phyloP scores from a whole-genome alignment of 1,140 invertebrate species.

The Atta cephalotes region DNA sequence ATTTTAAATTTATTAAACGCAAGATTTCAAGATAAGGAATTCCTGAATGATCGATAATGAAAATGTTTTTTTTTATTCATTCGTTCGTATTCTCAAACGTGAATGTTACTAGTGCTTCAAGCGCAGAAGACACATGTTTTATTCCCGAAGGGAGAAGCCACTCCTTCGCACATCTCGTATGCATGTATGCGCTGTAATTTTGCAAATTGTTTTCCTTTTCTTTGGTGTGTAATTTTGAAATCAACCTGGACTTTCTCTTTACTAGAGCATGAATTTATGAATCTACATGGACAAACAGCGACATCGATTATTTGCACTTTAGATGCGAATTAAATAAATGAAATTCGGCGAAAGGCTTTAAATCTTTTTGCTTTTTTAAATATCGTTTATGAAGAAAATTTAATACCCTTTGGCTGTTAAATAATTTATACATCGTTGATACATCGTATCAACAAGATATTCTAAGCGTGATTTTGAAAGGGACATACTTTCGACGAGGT shows the following conservation, averaged over 20 bases:
- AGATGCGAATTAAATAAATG: neutral
- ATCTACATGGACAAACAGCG: neutral
- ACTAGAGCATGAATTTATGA: slow-evolving; percentile 26
- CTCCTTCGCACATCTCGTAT: slow-evolving; percentile 14
- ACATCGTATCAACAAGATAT: neutral
- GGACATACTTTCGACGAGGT: slow-evolving; percentile 5
- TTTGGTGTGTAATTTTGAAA: slow-evolving; percentile 39
- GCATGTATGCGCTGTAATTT: slow-evolving; percentile 45
- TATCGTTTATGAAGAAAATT: neutral
- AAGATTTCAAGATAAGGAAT: neutral
- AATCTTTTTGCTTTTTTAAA: neutral
- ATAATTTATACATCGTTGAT: neutral
- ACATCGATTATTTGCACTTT: slow-evolving; percentile 37
- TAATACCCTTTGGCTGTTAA: neutral
- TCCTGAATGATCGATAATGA: slow-evolving; percentile 11
- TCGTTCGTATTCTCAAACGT: neutral
- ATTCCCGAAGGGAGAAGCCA: slow-evolving; percentile 7
- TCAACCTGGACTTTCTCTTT: slow-evolving; percentile 37
- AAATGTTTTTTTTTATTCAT: neutral
- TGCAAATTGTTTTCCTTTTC: slow-evolving; percentile 51
- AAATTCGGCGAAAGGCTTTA: neutral
- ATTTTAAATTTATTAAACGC: neutral
- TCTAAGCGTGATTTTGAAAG: slow-evolving; percentile 14
- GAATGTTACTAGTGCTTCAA: neutral
- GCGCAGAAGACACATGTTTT: neutral